These are phyloP conservation scores for Epicauta chinensis DNA, from an alignment of 1,140 invertebrate species.

Conservation along the genomic window DNA sequence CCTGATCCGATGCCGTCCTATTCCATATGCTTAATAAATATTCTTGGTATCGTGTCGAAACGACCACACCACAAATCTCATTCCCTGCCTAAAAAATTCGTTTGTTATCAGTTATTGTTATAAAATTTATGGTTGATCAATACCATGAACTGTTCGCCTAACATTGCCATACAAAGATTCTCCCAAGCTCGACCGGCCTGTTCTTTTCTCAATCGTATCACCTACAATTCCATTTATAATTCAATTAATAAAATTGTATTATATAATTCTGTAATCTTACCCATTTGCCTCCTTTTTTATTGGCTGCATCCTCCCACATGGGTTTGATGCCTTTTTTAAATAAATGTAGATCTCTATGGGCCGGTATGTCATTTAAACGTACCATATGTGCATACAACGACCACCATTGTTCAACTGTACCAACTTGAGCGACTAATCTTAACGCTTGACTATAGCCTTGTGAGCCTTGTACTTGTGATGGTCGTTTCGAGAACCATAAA, in stretches of 20 bases:
- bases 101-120: no score
- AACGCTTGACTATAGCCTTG: constrained; percentile 54
- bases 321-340: constrained; percentile 98
- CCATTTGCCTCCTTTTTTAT: constrained; percentile 96
- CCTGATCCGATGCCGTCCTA: constrained; percentile 81
- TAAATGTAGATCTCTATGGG: constrained; percentile 91
- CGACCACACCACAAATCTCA: constrained; percentile 96
- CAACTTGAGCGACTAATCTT: constrained; percentile 77
- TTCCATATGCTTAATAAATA: constrained; percentile 99
- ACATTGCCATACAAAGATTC: constrained; percentile 95
- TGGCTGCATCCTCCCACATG: constrained; percentile 97
- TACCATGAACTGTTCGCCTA: constrained; percentile 98
- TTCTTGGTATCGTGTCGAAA: constrained; percentile 75
- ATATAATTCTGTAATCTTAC: constrained; percentile 44
- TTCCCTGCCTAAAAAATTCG: constrained; percentile 69
- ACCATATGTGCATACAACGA: constrained; percentile 86
- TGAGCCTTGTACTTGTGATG: constrained; percentile 35
- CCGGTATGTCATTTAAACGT: constrained; percentile 79
- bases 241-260: neutral
- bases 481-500: constrained; percentile 80
- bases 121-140: neutral
- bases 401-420: constrained; percentile 96
- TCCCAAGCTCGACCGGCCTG: constrained; percentile 96
- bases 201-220: constrained; percentile 85
- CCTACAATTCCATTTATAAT: constrained; percentile 38